Conservation (phyloP, 2,797 vertebrate genomes). For the Oreochromis mossambicus region DNA sequence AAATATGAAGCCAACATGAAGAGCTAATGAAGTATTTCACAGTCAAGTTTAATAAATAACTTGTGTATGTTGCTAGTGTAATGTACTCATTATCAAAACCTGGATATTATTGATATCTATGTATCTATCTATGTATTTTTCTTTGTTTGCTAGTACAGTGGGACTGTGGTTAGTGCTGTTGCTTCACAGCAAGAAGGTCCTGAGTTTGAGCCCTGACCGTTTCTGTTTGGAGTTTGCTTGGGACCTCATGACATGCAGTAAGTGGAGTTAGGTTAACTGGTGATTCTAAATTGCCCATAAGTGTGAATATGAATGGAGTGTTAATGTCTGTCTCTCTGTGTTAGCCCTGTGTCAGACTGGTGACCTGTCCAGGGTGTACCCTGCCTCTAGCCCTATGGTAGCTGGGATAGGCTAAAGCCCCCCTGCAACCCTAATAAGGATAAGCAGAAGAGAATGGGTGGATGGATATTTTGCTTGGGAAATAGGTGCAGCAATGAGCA, state of each 20-base stretch:
- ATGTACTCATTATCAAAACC: not conserved
- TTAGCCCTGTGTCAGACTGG: not conserved
- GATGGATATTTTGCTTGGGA: not conserved
- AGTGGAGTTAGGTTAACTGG: not conserved
- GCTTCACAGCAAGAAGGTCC: not conserved
- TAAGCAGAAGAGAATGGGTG: not conserved
- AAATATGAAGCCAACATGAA: slow-evolving; percentile 4
- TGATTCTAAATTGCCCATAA: not conserved
- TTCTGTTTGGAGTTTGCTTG: not conserved
- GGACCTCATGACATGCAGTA: not conserved
- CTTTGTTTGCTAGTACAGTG: not conserved
- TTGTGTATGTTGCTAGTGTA: not conserved
- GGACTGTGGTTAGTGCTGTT: not conserved
- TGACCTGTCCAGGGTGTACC: not conserved
- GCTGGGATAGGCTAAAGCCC: not conserved
- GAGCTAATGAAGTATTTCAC: not conserved
- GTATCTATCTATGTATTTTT: not conserved
- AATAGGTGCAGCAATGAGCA: not conserved
- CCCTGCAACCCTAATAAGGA: not conserved
- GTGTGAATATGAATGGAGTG: not conserved
- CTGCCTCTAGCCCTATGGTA: not conserved
- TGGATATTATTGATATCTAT: not conserved
- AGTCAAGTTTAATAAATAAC: not conserved
- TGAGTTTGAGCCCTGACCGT: not conserved
- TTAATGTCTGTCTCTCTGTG: not conserved